Evolutionary conservation across 2,113 vertebrate species (phyloP).

Genomic region (Crypturellus undulatus): DNA sequence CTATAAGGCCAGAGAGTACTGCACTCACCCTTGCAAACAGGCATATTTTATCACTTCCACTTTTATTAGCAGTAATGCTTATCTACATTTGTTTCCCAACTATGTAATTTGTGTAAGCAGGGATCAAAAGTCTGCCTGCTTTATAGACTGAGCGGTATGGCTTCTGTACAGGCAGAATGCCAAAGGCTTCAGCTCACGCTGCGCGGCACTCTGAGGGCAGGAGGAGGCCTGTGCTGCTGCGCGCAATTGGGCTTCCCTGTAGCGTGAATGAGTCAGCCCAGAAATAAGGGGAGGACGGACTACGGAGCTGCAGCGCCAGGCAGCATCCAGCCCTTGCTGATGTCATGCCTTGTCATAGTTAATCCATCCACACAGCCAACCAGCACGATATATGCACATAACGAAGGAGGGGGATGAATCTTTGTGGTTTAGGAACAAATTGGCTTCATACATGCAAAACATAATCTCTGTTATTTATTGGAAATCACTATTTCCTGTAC

Average conservation of each 20-base stretch:
- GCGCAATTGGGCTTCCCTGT: not conserved
- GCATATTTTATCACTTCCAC: not conserved
- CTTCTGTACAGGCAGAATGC: not conserved
- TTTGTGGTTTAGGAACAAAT: not conserved
- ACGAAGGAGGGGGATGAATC: not conserved
- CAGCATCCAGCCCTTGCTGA: conserved; percentile 39
- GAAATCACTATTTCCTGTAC: not conserved
- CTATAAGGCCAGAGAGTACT: not conserved
- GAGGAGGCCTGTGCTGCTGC: fast-evolving
- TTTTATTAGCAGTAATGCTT: not conserved
- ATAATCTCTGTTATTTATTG: not conserved
- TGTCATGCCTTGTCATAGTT: conserved; percentile 59
- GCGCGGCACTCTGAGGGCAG: no score
- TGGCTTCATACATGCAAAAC: conserved; percentile 22
- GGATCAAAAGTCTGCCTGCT: not conserved
- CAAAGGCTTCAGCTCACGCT: not conserved
- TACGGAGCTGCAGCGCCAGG: not conserved
- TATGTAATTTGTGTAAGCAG: not conserved
- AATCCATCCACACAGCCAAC: conserved; percentile 34
- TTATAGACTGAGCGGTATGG: not conserved
- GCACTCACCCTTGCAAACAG: not conserved
- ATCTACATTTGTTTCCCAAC: not conserved
- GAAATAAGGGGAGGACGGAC: not conserved
- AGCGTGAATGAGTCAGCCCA: not conserved
- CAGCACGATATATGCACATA: not conserved